phyloP scores from a whole-genome alignment of 2,113 vertebrate genomes.

The Zapornia atra region DNA sequence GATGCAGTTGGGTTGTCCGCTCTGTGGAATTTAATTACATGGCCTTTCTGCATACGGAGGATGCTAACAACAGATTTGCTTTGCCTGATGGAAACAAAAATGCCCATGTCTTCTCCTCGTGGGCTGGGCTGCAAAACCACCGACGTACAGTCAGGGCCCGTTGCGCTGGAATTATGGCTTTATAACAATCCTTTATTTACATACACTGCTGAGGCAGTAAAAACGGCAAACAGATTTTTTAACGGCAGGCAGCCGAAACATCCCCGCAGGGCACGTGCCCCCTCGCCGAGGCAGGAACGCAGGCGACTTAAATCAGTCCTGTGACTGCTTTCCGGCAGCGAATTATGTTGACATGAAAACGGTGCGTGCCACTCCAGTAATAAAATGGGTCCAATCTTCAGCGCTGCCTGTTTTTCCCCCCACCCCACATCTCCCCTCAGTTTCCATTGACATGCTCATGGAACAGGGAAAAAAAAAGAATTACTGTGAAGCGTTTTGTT shows the following conservation, averaged over 20 bases:
- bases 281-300: constrained; percentile 46
- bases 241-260: constrained; percentile 71
- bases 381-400: constrained; percentile 62
- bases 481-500: constrained; percentile 25
- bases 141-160: constrained; percentile 62
- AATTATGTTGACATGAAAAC: constrained; percentile 25
- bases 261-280: constrained; percentile 64
- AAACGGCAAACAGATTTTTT: constrained; percentile 79
- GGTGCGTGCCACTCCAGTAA: constrained; percentile 50
- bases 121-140: constrained; percentile 65
- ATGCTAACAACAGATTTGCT: constrained; percentile 37
- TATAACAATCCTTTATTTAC: constrained; percentile 81
- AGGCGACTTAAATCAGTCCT: constrained; percentile 63
- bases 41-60: constrained; percentile 27
- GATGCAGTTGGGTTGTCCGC: constrained; percentile 15
- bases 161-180: constrained; percentile 72
- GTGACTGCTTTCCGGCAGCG: not conserved
- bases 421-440: not conserved
- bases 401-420: not conserved
- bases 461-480: not conserved
- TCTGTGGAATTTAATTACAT: constrained; percentile 63
- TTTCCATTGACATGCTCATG: not conserved
- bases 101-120: constrained; percentile 36
- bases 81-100: constrained; percentile 53
- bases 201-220: constrained; percentile 80